Evolutionary conservation across 2,113 vertebrate genomes (phyloP).

Genomic region (Melanocharis versteri): DNA sequence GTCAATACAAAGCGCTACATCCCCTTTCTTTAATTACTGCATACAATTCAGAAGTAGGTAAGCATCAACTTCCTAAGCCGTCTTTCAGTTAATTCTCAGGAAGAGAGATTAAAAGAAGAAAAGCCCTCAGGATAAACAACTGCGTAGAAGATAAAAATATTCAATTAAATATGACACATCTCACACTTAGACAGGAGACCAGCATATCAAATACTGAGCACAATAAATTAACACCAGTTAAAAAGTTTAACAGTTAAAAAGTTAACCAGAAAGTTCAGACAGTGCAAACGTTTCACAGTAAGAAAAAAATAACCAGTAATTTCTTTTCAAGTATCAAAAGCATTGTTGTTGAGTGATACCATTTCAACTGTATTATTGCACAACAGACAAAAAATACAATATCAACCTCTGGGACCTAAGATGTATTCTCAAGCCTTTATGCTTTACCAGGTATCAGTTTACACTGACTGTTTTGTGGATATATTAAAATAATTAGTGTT

Average conservation of each 20-base stretch:
- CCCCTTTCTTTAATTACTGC: background rate
- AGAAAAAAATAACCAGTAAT: conserved; percentile 70
- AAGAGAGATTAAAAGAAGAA: conserved; percentile 1
- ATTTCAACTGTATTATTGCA: conserved; percentile 65
- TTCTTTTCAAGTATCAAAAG: conserved; percentile 80
- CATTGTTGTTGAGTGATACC: conserved; percentile 59
- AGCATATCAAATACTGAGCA: conserved; percentile 47
- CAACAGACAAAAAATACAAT: conserved; percentile 51
- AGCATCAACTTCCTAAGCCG: background rate
- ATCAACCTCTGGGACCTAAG: background rate
- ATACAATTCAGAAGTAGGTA: background rate
- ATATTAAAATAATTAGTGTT: background rate
- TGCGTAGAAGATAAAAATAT: conserved; percentile 18
- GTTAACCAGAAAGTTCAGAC: conserved; percentile 68
- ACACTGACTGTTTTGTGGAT: background rate
- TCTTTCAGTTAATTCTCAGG: background rate
- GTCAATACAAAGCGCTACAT: background rate
- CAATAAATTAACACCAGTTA: conserved; percentile 73
- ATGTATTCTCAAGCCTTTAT: background rate
- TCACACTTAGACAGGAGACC: conserved; percentile 45
- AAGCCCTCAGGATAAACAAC: conserved; percentile 8
- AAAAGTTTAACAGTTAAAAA: conserved; percentile 71
- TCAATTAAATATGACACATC: conserved; percentile 40
- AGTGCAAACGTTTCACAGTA: conserved; percentile 80
- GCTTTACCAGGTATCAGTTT: conserved; percentile 26